Evolutionary conservation across 2,888 invertebrate genomes (phyloP).

Genomic region (Lobophora halterata): DNA sequence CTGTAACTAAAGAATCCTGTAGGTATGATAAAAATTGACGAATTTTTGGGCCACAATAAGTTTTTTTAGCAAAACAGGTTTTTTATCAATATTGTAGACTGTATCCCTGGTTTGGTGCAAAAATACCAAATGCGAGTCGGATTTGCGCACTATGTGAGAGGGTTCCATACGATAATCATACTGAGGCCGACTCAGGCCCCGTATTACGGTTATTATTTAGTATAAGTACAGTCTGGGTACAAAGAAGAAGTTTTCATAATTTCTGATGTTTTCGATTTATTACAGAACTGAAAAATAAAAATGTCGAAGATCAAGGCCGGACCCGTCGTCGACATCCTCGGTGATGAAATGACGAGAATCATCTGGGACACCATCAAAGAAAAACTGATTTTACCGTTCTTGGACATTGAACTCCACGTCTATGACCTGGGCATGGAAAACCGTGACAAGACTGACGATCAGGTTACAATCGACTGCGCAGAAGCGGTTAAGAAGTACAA

Average conservation of each 20-base stretch:
- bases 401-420: constrained; percentile 96
- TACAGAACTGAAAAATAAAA: constrained; percentile 19
- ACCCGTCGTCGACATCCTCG: constrained; percentile 94
- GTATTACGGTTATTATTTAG: too few species aligned
- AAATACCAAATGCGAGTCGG: too few species aligned
- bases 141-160: too few species aligned
- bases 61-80: too few species aligned
- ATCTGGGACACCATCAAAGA: constrained; percentile 99
- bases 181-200: too few species aligned
- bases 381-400: constrained; percentile 96
- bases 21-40: too few species aligned
- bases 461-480: constrained; percentile 98
- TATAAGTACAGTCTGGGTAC: too few species aligned
- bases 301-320: constrained; percentile 89
- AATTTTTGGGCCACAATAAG: too few species aligned
- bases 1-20: too few species aligned
- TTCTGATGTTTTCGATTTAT: constrained; percentile 1
- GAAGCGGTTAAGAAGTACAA: constrained; percentile 98
- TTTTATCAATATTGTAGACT: too few species aligned
- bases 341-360: constrained; percentile 98
- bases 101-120: too few species aligned
- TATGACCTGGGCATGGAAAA: constrained; percentile 98
- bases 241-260: not conserved
- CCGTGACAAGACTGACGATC: constrained; percentile 95
- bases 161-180: too few species aligned